A percentile compares a stretch with the other conserved stretches of the same genome.
phyloP scores from a whole-genome alignment of 2,888 invertebrate species.

The Anorthoa munda region DNA sequence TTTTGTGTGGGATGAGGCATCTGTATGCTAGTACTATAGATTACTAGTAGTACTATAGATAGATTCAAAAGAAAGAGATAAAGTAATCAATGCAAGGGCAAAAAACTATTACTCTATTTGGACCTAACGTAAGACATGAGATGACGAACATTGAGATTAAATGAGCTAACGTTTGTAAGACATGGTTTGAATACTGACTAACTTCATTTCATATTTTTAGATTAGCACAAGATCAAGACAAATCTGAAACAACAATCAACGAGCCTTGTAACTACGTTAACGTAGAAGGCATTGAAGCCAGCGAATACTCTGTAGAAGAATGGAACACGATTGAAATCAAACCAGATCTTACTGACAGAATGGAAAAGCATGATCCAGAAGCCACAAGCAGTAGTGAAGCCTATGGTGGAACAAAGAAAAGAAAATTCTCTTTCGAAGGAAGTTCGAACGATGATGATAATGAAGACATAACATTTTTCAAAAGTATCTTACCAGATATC shows the following conservation, averaged over 20 bases:
- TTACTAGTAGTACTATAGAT: too few relatives aligned
- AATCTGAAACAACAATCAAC: slow-evolving; percentile 43
- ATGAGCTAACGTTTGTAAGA: background rate
- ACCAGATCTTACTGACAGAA: slow-evolving; percentile 52
- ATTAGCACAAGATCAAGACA: slow-evolving; percentile 39
- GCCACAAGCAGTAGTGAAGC: slow-evolving; percentile 32
- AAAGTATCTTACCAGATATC: slow-evolving; percentile 89
- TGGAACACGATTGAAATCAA: slow-evolving; percentile 64
- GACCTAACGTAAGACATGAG: background rate
- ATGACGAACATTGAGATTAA: background rate
- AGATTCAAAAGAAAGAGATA: too few relatives aligned
- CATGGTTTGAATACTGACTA: background rate
- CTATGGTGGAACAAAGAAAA: slow-evolving; percentile 47
- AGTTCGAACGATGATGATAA: slow-evolving; percentile 64
- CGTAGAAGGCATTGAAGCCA: slow-evolving; percentile 54
- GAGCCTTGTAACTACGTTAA: slow-evolving; percentile 49
- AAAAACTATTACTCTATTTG: background rate
- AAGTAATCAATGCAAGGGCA: background rate
- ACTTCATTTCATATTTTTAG: slow-evolving; percentile 20
- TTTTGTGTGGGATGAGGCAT: too few relatives aligned
- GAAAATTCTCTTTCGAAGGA: slow-evolving; percentile 55
- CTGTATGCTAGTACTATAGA: too few relatives aligned
- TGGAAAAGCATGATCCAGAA: slow-evolving; percentile 27
- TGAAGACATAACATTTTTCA: slow-evolving; percentile 86
- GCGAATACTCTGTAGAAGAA: slow-evolving; percentile 59